Evolutionary conservation across 2,797 vertebrate species (phyloP).

Genomic region (Myotis findleyi): DNA sequence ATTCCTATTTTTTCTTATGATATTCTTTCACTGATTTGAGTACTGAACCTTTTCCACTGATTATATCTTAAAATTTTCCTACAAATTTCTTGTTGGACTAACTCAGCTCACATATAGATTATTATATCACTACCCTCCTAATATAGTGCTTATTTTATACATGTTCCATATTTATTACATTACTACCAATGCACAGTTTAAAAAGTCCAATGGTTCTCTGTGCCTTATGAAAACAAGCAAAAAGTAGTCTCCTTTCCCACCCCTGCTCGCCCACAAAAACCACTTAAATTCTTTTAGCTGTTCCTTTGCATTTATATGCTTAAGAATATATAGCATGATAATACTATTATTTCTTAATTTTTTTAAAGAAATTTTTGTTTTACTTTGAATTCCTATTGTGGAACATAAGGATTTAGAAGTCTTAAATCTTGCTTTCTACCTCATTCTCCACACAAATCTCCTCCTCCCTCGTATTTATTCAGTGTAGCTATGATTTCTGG

Average conservation of each 20-base stretch:
- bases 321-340: neutral
- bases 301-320: neutral
- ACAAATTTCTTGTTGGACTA: neutral
- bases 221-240: neutral
- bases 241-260: neutral
- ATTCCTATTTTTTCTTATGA: neutral
- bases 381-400: neutral
- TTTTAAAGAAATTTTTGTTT: neutral
- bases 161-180: neutral
- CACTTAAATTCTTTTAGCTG: neutral
- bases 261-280: neutral
- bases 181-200: neutral
- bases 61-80: neutral
- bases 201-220: neutral
- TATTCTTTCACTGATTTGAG: neutral
- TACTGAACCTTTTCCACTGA: neutral
- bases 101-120: neutral
- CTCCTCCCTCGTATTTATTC: neutral
- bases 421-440: neutral
- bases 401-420: neutral
- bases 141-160: neutral
- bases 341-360: neutral
- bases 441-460: neutral
- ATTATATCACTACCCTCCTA: neutral
- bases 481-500: neutral